Evolutionary conservation across 2,888 invertebrate genomes (phyloP), one percentile per base, ranked within the genome.

Genomic region (Plebejus melissa): DNA sequence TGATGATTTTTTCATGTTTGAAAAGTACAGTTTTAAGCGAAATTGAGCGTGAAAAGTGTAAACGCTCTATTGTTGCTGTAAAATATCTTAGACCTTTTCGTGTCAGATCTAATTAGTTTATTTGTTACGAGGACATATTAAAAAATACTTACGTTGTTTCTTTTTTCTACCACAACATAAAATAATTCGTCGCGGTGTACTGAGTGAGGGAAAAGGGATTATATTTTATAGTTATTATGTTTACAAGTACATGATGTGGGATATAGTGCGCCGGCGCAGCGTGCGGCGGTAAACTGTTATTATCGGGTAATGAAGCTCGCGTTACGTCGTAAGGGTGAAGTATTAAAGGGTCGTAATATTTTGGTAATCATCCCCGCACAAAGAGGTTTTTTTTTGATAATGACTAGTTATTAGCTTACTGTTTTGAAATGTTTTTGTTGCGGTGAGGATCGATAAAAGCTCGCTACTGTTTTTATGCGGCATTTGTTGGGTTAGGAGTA

Each of bases 301-400:
- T 70, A 70, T 38, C 70, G 70, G n/a, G 41, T 70, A 70, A 70
- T 41, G 70, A 70, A 22, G 16, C 36, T 70, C 70, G 41, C 41
- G n/a, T n/a, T 70, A 41, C 70, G 38, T 22, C 7, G 41, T 70
- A 70, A 70, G 70, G 41, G 70, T 70, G 22, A 36, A 65, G 32
- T 65, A 65, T 65, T 13, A 65, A 36, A 16, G 65, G 65, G 65
- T 65, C 65, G 32, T 65, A 65, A 65, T 65, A 65, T 65, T 65
- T 65, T 36, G 65, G 65, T 65, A 65, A 65, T 65, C 65, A 65
- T 65, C 65, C 5, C 13, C 32, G 32, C 65, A 65, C 65, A 65
- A 65, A 65, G 32, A 32, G 65, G 32, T 60, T 60, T 28, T 60
- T 60, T 54, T 60, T 60, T 54, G 60, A 32, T 65, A 65, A 65